phyloP scores from a whole-genome alignment of 2,113 vertebrate species.

The Physeter macrocephalus region DNA sequence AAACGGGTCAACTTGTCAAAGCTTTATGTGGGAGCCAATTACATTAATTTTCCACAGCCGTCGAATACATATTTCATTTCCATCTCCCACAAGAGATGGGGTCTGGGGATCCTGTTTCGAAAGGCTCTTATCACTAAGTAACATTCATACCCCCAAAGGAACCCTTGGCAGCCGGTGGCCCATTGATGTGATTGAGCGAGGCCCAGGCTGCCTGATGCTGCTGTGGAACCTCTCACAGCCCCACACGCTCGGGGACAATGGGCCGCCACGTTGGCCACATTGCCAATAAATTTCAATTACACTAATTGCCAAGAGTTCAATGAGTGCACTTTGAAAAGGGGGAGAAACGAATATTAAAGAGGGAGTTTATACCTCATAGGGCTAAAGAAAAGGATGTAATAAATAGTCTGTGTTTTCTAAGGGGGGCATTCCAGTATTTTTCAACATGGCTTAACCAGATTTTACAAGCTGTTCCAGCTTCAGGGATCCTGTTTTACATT shows the following conservation, averaged over 20 bases:
- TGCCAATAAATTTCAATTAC: conserved; percentile 99
- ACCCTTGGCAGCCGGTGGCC: conserved; percentile 93
- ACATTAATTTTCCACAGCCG: conserved; percentile 92
- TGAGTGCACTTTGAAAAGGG: conserved; percentile 84
- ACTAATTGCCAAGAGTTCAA: conserved; percentile 97
- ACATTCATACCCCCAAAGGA: conserved; percentile 94
- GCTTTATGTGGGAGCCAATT: conserved; percentile 89
- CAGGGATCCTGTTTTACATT: conserved; percentile 85
- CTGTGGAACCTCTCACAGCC: conserved; percentile 83
- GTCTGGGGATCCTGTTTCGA: conserved; percentile 90
- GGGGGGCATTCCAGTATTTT: conserved; percentile 82
- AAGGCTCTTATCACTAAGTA: conserved; percentile 97
- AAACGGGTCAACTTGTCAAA: conserved; percentile 88
- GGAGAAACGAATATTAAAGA: conserved; percentile 76
- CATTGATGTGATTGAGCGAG: conserved; percentile 94
- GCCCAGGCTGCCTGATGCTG: conserved; percentile 87
- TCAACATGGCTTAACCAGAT: conserved; percentile 85
- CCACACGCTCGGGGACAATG: conserved; percentile 89
- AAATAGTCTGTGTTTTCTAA: conserved; percentile 86
- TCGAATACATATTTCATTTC: conserved; percentile 94
- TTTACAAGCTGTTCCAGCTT: conserved; percentile 86
- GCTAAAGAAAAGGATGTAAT: conserved; percentile 82
- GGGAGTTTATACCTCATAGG: conserved; percentile 70
- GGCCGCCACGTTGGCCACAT: conserved; percentile 85
- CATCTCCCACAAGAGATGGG: conserved; percentile 92